A percentile compares a stretch with the other conserved stretches of the same genome.
phyloP scores from a whole-genome alignment of 2,888 invertebrate genomes.

The Cosmopolites sordidus region DNA sequence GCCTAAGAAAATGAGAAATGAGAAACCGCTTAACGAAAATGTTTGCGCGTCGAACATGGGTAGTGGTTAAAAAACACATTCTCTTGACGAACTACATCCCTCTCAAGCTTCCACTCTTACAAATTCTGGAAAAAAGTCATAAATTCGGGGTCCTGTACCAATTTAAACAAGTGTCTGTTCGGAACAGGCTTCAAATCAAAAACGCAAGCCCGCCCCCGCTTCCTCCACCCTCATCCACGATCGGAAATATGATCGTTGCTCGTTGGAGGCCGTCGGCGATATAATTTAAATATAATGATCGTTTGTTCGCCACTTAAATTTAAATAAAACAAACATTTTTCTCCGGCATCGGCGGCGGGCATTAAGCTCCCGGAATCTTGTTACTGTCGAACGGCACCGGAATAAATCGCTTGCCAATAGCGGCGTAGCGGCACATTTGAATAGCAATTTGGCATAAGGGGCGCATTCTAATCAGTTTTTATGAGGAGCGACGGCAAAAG shows the following conservation, averaged over 20 bases:
- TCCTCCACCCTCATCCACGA: background rate
- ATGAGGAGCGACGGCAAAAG: constrained; percentile 31
- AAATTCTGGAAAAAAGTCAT: background rate
- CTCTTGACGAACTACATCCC: no score
- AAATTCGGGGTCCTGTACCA: background rate
- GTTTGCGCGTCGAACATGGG: no score
- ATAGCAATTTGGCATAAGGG: constrained; percentile 49
- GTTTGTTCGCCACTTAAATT: constrained; percentile 45
- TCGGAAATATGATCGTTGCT: constrained; percentile 14
- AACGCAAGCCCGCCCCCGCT: background rate
- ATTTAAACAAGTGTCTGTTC: constrained; percentile 11
- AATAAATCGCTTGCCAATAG: constrained; percentile 51
- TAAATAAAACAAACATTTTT: constrained; percentile 50
- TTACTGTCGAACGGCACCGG: constrained; percentile 46
- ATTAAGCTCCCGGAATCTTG: constrained; percentile 46
- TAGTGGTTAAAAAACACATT: no score
- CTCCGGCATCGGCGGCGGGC: constrained; percentile 37
- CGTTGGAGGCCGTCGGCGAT: constrained; percentile 29
- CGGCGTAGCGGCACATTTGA: constrained; percentile 46
- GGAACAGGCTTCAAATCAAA: constrained; percentile 5
- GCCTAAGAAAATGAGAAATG: no score
- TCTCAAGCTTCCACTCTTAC: no score
- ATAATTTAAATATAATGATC: constrained; percentile 44
- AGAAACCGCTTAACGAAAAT: no score
- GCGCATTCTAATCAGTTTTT: constrained; percentile 51